These are phyloP conservation scores for Drosophila diplacantha DNA, from an alignment of 2,888 invertebrate species.

Conservation along the genomic window DNA sequence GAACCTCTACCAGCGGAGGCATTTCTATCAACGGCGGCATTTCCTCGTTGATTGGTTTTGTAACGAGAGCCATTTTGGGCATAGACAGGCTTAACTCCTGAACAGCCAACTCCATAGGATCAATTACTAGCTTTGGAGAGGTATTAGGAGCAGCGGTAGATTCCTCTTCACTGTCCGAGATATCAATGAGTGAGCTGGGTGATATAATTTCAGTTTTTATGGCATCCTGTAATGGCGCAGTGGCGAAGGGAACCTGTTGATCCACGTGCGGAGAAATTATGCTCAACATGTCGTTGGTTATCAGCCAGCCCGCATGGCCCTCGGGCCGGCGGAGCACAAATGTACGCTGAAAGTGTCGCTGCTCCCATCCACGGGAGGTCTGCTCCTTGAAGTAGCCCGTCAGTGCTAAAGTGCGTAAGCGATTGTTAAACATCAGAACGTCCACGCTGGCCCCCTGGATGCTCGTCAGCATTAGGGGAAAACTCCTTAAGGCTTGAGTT, in stretches of 20 bases:
- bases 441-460: background rate
- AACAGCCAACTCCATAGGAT: constrained; percentile 5
- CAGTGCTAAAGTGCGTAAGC: constrained; percentile 18
- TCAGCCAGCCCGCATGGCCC: constrained; percentile 20
- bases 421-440: background rate
- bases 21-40: background rate
- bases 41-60: background rate
- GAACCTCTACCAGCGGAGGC: background rate
- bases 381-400: constrained; percentile 21
- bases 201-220: background rate
- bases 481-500: constrained; percentile 15
- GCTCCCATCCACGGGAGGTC: background rate
- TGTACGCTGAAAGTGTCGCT: constrained; percentile 25
- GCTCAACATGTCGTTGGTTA: constrained; percentile 34
- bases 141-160: background rate
- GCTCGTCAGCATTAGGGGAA: constrained; percentile 28
- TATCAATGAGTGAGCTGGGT: background rate
- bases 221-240: no score
- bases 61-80: constrained; percentile 6
- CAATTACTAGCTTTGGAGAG: background rate
- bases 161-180: background rate
- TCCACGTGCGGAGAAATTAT: background rate
- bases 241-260: no score
- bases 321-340: constrained; percentile 15
- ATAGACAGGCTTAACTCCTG: background rate